Conservation (phyloP, 2,113 vertebrate genomes). For the Cyanoramphus novaezelandiae region DNA sequence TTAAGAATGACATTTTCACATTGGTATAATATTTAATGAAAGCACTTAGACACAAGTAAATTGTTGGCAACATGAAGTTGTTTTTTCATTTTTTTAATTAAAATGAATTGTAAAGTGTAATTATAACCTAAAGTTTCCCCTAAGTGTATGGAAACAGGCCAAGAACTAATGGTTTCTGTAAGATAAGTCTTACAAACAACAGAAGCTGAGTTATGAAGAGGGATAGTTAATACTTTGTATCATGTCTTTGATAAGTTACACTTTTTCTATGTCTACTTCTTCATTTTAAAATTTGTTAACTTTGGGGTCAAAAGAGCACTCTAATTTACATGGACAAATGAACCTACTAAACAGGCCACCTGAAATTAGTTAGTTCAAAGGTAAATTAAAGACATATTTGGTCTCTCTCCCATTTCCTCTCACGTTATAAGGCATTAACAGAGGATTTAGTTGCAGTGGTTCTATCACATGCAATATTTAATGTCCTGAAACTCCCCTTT, state of each 20-base stretch:
- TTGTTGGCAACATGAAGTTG: neutral
- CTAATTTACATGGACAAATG: neutral
- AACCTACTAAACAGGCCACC: slow-evolving; percentile 6
- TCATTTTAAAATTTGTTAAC: slow-evolving; percentile 25
- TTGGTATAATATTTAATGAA: neutral
- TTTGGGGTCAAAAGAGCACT: slow-evolving; percentile 1
- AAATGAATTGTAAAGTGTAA: neutral
- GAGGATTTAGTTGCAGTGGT: neutral
- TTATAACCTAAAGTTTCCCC: neutral
- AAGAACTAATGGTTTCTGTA: neutral
- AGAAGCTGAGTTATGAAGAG: neutral
- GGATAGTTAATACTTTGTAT: neutral
- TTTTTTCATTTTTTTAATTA: neutral
- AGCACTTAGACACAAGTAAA: neutral
- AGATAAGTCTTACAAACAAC: neutral
- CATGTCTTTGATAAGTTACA: neutral
- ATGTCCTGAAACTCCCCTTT: neutral
- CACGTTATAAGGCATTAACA: neutral
- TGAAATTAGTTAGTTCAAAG: slow-evolving; percentile 53
- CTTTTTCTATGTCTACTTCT: neutral
- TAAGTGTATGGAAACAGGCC: neutral
- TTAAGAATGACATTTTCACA: neutral
- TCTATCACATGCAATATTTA: neutral
- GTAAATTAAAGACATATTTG: slow-evolving; percentile 57
- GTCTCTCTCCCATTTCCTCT: slow-evolving; percentile 4